Conservation (phyloP, 2,113 vertebrate species). For the Crocuta crocuta region DNA sequence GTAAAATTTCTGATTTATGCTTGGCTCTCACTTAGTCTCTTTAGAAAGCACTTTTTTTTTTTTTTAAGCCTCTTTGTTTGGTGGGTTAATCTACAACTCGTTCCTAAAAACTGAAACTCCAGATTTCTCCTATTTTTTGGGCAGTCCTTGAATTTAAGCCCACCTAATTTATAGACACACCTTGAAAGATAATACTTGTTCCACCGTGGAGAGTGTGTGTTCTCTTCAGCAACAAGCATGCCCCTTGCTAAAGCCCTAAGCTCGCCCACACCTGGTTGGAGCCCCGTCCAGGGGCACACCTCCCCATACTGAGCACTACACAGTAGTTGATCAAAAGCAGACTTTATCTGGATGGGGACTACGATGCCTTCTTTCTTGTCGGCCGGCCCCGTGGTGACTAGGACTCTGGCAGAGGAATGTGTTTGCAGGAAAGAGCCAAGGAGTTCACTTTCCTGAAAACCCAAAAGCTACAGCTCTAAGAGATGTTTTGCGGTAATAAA, state of each 20-base stretch:
- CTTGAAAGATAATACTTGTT: background rate
- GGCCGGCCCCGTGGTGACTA: background rate
- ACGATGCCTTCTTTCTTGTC: background rate
- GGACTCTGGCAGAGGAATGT: background rate
- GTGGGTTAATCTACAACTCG: background rate
- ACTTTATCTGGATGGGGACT: background rate
- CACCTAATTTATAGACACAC: background rate
- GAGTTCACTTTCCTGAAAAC: background rate
- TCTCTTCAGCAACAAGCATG: background rate
- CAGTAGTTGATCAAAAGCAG: background rate
- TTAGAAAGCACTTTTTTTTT: background rate
- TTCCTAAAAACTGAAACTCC: background rate
- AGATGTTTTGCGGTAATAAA: background rate
- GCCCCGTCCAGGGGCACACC: background rate
- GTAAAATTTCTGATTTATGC: background rate
- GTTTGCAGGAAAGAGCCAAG: background rate
- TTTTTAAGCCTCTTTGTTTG: background rate
- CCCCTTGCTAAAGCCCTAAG: background rate
- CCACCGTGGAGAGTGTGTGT: background rate
- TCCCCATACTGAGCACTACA: background rate
- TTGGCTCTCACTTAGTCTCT: background rate
- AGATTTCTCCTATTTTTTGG: background rate
- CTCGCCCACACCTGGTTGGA: background rate
- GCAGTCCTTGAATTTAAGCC: background rate
- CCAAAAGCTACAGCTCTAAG: background rate